A percentile compares a stretch with the other conserved stretches of the same genome.
Conservation (phyloP, 2,888 invertebrate species). For the Nomada flava region DNA sequence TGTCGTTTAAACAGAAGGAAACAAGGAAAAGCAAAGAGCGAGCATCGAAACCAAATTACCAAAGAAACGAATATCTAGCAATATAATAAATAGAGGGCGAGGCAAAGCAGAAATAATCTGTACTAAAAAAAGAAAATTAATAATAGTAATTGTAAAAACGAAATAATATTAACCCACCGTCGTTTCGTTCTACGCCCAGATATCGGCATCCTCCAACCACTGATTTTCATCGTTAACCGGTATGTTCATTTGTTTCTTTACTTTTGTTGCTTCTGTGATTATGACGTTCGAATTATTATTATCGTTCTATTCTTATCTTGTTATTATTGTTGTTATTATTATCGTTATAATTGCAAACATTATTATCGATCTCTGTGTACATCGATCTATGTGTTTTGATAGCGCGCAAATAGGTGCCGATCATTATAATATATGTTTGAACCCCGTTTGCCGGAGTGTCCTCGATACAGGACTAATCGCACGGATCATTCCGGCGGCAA, state of each 20-base stretch:
- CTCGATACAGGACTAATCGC: slow-evolving; percentile 23
- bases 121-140: slow-evolving; percentile 2
- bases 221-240: slow-evolving; percentile 84
- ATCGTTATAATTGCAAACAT: slow-evolving; percentile 66
- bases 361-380: slow-evolving; percentile 59
- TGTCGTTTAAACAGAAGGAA: slow-evolving; percentile 21
- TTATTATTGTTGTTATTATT: slow-evolving; percentile 71
- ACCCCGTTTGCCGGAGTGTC: slow-evolving; percentile 24
- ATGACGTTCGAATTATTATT: slow-evolving; percentile 69
- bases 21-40: slow-evolving; percentile 17
- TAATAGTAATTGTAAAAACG: slow-evolving; percentile 11
- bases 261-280: slow-evolving; percentile 79
- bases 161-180: slow-evolving; percentile 63
- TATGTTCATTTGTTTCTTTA: slow-evolving; percentile 83
- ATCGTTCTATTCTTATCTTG: slow-evolving; percentile 67
- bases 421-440: slow-evolving; percentile 58
- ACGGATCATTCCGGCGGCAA: slow-evolving; percentile 39
- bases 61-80: slow-evolving; percentile 19
- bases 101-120: neutral
- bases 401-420: slow-evolving; percentile 50
- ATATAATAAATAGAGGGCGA: slow-evolving; percentile 1
- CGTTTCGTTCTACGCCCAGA: slow-evolving; percentile 74
- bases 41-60: slow-evolving; percentile 15
- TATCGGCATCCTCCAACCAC: slow-evolving; percentile 83
- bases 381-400: slow-evolving; percentile 60